A percentile compares a stretch with the other conserved stretches of the same genome.
phyloP scores from a whole-genome alignment of 2,797 vertebrate genomes.

The Balearica regulorum region DNA sequence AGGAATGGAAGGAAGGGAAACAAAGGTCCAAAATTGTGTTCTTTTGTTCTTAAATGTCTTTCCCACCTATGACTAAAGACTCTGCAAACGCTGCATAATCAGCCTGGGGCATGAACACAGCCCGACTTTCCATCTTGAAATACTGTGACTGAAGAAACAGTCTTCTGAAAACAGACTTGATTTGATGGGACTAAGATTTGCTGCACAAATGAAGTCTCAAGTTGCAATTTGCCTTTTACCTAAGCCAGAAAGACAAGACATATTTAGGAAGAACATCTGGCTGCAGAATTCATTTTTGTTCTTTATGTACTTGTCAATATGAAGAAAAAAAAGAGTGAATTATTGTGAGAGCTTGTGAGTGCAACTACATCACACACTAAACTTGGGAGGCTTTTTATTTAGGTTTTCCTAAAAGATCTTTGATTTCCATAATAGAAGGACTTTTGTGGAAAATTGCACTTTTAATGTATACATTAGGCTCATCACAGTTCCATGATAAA shows the following conservation, averaged over 20 bases:
- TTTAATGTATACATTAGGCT: neutral
- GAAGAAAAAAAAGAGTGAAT: neutral
- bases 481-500: neutral
- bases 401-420: neutral
- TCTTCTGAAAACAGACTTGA: neutral
- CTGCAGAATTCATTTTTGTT: neutral
- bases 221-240: neutral
- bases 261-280: conserved; percentile 4
- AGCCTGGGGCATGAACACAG: neutral
- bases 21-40: neutral
- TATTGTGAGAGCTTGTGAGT: neutral
- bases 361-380: neutral
- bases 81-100: neutral
- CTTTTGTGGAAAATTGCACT: neutral
- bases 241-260: neutral
- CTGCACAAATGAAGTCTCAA: neutral
- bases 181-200: neutral
- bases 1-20: neutral
- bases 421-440: neutral
- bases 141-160: neutral
- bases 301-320: neutral
- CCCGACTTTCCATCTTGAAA: neutral
- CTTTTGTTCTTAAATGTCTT: neutral
- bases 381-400: neutral
- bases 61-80: neutral